Conservation (phyloP, 2,888 invertebrate genomes). For the Ormia ochracea region DNA sequence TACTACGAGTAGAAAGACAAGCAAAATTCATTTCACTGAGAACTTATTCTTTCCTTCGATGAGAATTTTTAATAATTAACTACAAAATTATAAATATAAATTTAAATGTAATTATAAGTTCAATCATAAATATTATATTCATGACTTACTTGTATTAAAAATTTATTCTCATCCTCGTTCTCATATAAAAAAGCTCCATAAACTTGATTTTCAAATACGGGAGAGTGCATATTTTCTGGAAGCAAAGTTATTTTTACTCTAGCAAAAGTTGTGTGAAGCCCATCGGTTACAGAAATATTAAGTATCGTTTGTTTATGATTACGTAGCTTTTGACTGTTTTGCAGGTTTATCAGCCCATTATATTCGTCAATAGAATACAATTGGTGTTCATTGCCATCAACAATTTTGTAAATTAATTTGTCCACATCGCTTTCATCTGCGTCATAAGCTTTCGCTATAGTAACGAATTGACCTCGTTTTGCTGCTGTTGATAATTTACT, state of each 20-base stretch:
- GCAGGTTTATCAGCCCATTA: slow-evolving; percentile 82
- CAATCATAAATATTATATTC: background rate
- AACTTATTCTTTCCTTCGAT: too few species aligned
- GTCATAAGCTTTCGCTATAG: slow-evolving; percentile 92
- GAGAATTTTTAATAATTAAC: too few species aligned
- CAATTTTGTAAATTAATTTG: slow-evolving; percentile 87
- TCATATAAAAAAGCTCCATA: slow-evolving; percentile 89
- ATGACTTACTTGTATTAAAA: slow-evolving; percentile 82
- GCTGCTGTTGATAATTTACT: slow-evolving; percentile 89
- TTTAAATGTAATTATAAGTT: background rate
- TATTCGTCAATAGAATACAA: slow-evolving; percentile 83
- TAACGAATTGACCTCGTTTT: slow-evolving; percentile 90
- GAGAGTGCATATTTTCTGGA: slow-evolving; percentile 87
- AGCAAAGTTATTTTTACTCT: slow-evolving; percentile 86
- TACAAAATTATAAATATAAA: too few species aligned
- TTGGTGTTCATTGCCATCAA: slow-evolving; percentile 87
- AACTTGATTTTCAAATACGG: slow-evolving; percentile 85
- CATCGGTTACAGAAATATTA: slow-evolving; percentile 96
- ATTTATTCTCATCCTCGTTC: slow-evolving; percentile 86
- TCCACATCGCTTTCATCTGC: slow-evolving; percentile 87
- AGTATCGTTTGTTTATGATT: slow-evolving; percentile 82
- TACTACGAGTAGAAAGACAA: too few species aligned
- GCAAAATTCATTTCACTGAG: too few species aligned
- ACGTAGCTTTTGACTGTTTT: slow-evolving; percentile 85
- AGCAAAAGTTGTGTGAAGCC: slow-evolving; percentile 93